These are phyloP conservation scores for Ia io DNA, from an alignment of 2,113 vertebrate genomes.

Conservation along the genomic window DNA sequence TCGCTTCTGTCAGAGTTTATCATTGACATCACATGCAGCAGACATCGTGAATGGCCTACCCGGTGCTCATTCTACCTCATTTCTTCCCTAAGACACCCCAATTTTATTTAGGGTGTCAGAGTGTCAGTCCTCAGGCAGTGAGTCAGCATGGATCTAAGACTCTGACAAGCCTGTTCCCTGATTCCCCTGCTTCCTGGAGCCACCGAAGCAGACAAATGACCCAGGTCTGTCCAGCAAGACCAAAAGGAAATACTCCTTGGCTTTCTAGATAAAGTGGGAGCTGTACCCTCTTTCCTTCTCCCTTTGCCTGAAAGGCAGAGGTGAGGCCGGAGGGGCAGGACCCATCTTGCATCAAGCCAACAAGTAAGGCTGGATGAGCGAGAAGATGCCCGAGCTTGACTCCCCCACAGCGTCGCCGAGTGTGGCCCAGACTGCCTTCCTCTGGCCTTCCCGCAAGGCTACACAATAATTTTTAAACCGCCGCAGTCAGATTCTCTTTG, in stretches of 20 bases:
- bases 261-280: neutral
- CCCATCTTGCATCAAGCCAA: neutral
- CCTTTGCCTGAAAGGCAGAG: neutral
- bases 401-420: rapidly evolving
- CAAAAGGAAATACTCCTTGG: neutral
- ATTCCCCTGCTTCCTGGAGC: neutral
- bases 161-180: too few relatives aligned
- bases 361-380: neutral
- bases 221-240: neutral
- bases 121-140: neutral
- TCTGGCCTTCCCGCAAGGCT: rapidly evolving
- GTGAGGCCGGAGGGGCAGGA: neutral
- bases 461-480: neutral
- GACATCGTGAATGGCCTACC: neutral
- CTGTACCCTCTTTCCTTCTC: neutral
- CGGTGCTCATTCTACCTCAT: too few relatives aligned
- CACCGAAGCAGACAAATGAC: too few relatives aligned
- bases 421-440: neutral
- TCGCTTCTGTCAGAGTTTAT: neutral
- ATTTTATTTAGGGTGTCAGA: neutral
- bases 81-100: neutral
- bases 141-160: neutral
- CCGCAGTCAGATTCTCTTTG: neutral
- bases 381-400: rapidly evolving
- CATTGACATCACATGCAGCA: rapidly evolving